Conservation (phyloP, 2,113 vertebrate species). For the Rhinoderma darwinii region DNA sequence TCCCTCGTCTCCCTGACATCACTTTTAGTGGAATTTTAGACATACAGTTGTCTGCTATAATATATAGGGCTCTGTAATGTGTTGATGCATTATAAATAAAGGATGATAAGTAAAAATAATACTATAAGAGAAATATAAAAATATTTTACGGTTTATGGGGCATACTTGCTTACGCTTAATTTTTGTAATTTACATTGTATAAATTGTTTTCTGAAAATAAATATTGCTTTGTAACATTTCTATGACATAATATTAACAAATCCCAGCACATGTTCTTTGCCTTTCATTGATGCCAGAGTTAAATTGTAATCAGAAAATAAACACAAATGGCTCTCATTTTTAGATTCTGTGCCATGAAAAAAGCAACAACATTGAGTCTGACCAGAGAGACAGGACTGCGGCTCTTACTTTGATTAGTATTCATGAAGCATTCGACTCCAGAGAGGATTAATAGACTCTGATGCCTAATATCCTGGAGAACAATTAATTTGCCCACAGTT, state of each 20-base stretch:
- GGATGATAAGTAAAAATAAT: no score
- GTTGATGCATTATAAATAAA: no score
- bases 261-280: slow-evolving; percentile 50
- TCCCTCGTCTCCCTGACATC: background rate
- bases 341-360: slow-evolving; percentile 55
- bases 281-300: slow-evolving; percentile 64
- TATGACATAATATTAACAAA: slow-evolving; percentile 12
- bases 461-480: slow-evolving; percentile 99
- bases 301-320: slow-evolving; percentile 63
- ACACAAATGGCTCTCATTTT: slow-evolving; percentile 63
- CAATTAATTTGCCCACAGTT: slow-evolving; percentile 99
- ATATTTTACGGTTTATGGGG: no score
- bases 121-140: no score
- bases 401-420: slow-evolving; percentile 91
- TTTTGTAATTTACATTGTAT: background rate
- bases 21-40: background rate
- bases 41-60: no score
- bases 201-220: slow-evolving; percentile 5
- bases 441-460: slow-evolving; percentile 99
- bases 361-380: slow-evolving; percentile 60
- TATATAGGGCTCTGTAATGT: no score
- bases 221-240: background rate
- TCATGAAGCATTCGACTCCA: slow-evolving; percentile 87
- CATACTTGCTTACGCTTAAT: no score
- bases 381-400: slow-evolving; percentile 76